Conservation (phyloP, 2,888 invertebrate species). For the Caenorhabditis auriculariae region DNA sequence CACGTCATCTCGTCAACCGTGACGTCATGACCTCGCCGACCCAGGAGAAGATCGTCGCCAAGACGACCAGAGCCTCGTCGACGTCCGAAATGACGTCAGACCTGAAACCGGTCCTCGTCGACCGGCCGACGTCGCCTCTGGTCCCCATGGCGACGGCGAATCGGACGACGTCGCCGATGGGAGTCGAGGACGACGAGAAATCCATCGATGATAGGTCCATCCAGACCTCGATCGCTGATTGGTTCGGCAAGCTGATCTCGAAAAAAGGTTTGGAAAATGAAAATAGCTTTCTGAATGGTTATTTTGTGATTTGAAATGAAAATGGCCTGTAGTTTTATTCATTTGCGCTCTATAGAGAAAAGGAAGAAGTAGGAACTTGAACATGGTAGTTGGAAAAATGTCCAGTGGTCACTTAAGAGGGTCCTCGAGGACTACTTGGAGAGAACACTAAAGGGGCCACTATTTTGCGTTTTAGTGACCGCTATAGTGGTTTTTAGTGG, state of each 20-base stretch:
- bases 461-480: too few relatives aligned
- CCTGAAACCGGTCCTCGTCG: conserved; percentile 6
- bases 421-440: too few relatives aligned
- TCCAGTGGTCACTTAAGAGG: too few relatives aligned
- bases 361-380: neutral
- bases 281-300: neutral
- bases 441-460: too few relatives aligned
- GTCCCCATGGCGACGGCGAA: conserved; percentile 3
- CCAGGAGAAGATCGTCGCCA: neutral
- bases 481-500: too few relatives aligned
- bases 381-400: too few relatives aligned
- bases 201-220: conserved; percentile 26
- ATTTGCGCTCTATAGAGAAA: too few relatives aligned
- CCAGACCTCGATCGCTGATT: conserved; percentile 32
- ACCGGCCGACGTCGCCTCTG: conserved; percentile 9
- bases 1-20: neutral
- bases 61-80: neutral
- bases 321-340: too few relatives aligned
- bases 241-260: conserved; percentile 25
- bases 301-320: conserved; percentile 9
- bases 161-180: conserved; percentile 21
- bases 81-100: too few relatives aligned
- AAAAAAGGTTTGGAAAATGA: neutral
- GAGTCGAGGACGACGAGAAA: neutral
- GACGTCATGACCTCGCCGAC: neutral